Conservation (phyloP, 2,888 invertebrate genomes). For the Heterodera filipjevi region DNA sequence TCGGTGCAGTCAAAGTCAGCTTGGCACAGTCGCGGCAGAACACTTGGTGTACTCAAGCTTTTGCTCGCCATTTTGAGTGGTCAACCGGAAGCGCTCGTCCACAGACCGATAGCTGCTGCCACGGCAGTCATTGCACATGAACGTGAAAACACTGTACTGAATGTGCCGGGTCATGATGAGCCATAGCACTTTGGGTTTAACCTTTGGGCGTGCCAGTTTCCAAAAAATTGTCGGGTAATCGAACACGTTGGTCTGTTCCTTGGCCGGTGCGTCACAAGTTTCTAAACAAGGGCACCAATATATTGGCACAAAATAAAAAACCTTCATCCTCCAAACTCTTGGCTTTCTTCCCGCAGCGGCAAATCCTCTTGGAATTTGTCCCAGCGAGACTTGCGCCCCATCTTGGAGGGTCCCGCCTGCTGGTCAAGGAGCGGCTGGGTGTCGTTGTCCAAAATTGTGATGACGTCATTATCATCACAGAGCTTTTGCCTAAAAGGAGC, state of each 20-base stretch:
- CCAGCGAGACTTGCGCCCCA: not conserved
- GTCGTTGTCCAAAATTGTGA: too few relatives aligned
- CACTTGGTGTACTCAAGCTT: not conserved
- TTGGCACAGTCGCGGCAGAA: not conserved
- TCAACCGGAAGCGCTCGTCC: not conserved
- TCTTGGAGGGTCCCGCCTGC: too few relatives aligned
- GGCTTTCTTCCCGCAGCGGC: not conserved
- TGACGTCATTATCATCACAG: too few relatives aligned
- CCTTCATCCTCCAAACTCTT: too few relatives aligned
- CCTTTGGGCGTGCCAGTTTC: not conserved
- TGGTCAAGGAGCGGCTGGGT: not conserved
- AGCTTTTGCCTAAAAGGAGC: too few relatives aligned
- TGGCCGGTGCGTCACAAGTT: too few relatives aligned
- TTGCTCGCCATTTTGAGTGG: not conserved
- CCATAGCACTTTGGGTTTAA: too few relatives aligned
- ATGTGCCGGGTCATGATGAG: not conserved
- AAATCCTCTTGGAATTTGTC: not conserved
- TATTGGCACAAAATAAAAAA: too few relatives aligned
- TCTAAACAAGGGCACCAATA: too few relatives aligned
- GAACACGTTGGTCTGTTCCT: not conserved
- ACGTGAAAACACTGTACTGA: not conserved
- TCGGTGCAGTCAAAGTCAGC: constrained; percentile 1
- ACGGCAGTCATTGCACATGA: not conserved
- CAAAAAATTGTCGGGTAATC: not conserved
- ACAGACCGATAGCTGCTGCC: not conserved